Conservation (phyloP, 2,888 invertebrate genomes). For the Aquatica leii region DNA sequence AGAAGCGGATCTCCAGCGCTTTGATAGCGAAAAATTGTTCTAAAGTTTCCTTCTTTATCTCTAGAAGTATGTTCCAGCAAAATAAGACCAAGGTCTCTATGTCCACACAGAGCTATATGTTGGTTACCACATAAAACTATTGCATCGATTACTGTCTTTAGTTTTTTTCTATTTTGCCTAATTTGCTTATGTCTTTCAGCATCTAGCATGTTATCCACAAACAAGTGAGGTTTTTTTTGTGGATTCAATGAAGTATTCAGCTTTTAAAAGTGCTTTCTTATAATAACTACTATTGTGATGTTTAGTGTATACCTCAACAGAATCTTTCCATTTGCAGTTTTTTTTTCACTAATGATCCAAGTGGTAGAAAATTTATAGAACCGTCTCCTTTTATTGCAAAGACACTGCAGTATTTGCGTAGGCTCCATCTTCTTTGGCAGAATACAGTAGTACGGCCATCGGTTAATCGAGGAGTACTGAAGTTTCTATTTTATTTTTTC, state of each 20-base stretch:
- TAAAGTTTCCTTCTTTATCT: slow-evolving; percentile 47
- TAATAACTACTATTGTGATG: too few species aligned
- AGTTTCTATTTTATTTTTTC: not conserved
- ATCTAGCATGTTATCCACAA: slow-evolving; percentile 1
- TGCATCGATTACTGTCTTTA: slow-evolving; percentile 2
- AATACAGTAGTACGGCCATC: slow-evolving; percentile 1
- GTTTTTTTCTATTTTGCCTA: slow-evolving; percentile 1
- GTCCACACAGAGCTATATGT: slow-evolving; percentile 45
- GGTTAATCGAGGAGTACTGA: slow-evolving; percentile 1
- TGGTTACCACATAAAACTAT: slow-evolving; percentile 44
- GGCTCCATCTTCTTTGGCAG: slow-evolving; percentile 1
- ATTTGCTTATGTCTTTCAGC: slow-evolving; percentile 1
- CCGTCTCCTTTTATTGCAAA: too few species aligned
- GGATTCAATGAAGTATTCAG: too few species aligned
- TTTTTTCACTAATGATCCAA: too few species aligned
- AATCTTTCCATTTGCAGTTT: too few species aligned
- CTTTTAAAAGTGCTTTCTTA: too few species aligned
- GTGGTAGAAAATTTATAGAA: too few species aligned
- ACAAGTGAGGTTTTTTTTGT: too few species aligned
- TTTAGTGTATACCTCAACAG: too few species aligned
- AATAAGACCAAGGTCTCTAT: slow-evolving; percentile 37
- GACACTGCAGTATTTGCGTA: slow-evolving; percentile 5
- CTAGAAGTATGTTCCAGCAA: not conserved
- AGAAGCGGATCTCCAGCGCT: slow-evolving; percentile 44
- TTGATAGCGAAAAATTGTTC: slow-evolving; percentile 45